Evolutionary conservation across 2,888 invertebrate genomes (phyloP).

Genomic region (Glaucopsyche alexis): DNA sequence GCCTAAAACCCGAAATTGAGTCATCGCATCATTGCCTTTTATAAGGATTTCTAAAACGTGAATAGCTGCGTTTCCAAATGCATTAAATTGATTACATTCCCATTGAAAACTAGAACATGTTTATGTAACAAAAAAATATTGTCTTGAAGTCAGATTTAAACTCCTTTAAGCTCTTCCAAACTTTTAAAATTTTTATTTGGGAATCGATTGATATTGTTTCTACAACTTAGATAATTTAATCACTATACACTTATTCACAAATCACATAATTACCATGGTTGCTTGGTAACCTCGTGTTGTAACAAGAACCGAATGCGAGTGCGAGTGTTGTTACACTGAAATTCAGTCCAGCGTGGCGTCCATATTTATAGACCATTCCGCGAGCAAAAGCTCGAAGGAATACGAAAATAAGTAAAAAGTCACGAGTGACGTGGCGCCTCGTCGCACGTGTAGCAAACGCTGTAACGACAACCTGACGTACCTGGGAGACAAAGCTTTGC

Average conservation of each 20-base stretch:
- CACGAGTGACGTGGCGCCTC: slow-evolving; percentile 49
- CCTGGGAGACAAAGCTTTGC: background rate
- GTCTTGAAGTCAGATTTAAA: background rate
- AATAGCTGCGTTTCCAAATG: background rate
- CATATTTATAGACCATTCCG: slow-evolving; percentile 75
- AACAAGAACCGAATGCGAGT: slow-evolving; percentile 78
- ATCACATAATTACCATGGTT: slow-evolving; percentile 48
- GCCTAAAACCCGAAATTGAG: background rate
- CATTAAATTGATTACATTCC: background rate
- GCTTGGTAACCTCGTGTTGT: slow-evolving; percentile 62
- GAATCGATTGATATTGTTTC: background rate
- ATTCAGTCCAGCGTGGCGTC: slow-evolving; percentile 64
- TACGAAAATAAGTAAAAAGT: slow-evolving; percentile 77
- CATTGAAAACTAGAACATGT: background rate
- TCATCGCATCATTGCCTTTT: background rate
- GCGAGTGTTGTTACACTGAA: slow-evolving; percentile 79
- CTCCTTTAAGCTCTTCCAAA: too few relatives aligned
- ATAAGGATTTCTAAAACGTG: background rate
- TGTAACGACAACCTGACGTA: background rate
- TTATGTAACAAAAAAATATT: background rate
- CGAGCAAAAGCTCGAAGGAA: slow-evolving; percentile 54
- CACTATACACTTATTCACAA: slow-evolving; percentile 10
- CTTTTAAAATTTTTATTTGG: background rate
- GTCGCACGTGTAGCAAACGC: slow-evolving; percentile 47
- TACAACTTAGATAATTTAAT: background rate